A percentile compares a stretch with the other conserved stretches of the same genome.
phyloP scores from a whole-genome alignment of 2,113 vertebrate genomes.

The Orientallactaga bullata region DNA sequence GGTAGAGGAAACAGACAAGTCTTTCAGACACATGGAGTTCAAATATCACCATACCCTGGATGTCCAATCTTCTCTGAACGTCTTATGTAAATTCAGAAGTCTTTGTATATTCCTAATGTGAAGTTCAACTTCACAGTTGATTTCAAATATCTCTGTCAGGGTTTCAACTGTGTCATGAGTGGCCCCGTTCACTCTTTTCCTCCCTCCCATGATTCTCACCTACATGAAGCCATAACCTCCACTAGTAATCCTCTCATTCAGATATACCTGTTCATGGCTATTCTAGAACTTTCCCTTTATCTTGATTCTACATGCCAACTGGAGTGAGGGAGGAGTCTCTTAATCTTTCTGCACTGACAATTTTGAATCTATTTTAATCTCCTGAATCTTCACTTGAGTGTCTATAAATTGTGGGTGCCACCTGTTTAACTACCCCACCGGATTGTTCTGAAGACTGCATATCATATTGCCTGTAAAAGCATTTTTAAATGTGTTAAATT shows the following conservation, averaged over 20 bases:
- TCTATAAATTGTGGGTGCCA: not conserved
- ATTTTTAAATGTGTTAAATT: not conserved
- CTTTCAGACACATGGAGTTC: not conserved
- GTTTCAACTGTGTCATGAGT: not conserved
- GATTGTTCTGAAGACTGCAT: not conserved
- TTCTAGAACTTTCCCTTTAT: not conserved
- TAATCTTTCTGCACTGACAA: not conserved
- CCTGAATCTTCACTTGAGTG: not conserved
- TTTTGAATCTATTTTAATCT: not conserved
- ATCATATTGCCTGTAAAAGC: not conserved
- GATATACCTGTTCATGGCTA: not conserved
- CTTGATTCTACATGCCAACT: not conserved
- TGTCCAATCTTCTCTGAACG: not conserved
- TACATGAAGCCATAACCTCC: not conserved
- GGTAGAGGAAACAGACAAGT: not conserved
- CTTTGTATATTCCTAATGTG: not conserved
- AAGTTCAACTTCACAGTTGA: not conserved
- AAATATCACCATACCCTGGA: not conserved
- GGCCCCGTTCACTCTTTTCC: not conserved
- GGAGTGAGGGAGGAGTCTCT: not conserved
- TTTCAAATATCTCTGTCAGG: not conserved
- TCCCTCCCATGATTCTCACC: not conserved
- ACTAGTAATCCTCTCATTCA: not conserved
- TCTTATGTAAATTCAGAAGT: constrained; percentile 1
- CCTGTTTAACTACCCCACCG: not conserved